Conservation (phyloP, 1,140 invertebrate species). For the Temnothorax nylanderi region DNA sequence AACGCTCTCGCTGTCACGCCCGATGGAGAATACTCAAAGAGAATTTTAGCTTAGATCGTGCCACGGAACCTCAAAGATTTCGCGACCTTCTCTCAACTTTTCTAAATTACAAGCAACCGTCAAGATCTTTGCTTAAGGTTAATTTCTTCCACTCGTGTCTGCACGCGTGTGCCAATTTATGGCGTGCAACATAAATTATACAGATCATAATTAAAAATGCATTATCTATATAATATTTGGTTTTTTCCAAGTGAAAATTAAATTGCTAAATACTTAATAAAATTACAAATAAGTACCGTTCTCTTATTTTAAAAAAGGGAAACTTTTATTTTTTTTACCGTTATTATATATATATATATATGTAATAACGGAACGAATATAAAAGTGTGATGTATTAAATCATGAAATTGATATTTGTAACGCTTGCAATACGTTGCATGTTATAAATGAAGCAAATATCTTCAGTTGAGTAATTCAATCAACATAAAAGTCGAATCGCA, state of each 20-base stretch:
- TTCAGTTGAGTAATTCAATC: neutral
- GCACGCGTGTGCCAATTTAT: neutral
- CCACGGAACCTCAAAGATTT: slow-evolving; percentile 54
- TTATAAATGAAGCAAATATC: slow-evolving; percentile 13
- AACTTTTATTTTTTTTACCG: too few relatives aligned
- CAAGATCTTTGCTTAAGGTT: neutral
- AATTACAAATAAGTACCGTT: neutral
- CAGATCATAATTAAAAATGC: neutral
- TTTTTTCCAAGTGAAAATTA: neutral
- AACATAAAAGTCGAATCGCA: neutral
- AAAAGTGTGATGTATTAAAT: neutral
- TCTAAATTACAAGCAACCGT: slow-evolving; percentile 62
- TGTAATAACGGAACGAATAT: neutral
- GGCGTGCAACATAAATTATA: neutral
- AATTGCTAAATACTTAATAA: neutral
- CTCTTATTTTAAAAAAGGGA: neutral
- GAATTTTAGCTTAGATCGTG: slow-evolving; percentile 41
- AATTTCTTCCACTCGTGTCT: neutral
- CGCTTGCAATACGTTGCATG: neutral
- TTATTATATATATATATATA: neutral
- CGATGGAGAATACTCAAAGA: slow-evolving; percentile 37
- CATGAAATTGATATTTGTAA: neutral
- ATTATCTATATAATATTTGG: neutral
- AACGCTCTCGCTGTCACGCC: slow-evolving; percentile 6
- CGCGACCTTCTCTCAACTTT: slow-evolving; percentile 29